Percentiles rank a stretch among this genome's conserved stretches.
Evolutionary conservation across 2,113 vertebrate genomes (phyloP).

Genomic region (Cyanoliseus patagonus): DNA sequence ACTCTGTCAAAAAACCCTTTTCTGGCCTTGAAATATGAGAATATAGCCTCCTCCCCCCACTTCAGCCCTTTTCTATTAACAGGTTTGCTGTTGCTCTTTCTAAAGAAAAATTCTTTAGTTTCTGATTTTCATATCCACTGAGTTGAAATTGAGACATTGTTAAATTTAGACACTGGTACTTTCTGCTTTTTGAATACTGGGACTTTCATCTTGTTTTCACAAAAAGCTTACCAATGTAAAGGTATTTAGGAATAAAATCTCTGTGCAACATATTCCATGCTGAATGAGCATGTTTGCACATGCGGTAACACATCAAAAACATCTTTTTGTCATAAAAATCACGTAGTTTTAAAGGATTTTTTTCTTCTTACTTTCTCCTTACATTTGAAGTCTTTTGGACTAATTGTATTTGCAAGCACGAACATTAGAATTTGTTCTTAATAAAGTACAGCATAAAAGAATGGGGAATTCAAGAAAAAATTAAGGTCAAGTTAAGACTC

Average conservation of each 20-base stretch:
- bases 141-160: neutral
- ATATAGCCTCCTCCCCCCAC: neutral
- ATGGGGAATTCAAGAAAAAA: neutral
- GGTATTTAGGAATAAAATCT: neutral
- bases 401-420: neutral
- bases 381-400: neutral
- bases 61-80: neutral
- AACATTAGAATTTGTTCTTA: neutral
- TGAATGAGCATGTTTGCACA: neutral
- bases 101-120: neutral
- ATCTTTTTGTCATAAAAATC: neutral
- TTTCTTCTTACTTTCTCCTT: neutral
- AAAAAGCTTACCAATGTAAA: neutral
- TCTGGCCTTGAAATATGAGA: neutral
- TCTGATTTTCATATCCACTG: neutral
- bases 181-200: neutral
- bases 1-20: neutral
- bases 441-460: neutral
- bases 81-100: neutral
- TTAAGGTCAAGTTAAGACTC: neutral
- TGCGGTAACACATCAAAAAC: neutral
- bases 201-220: neutral
- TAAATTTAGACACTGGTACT: neutral
- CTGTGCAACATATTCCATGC: rapidly evolving
- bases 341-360: neutral